Percentiles rank a stretch among this genome's conserved stretches.
phyloP scores from a whole-genome alignment of 2,113 vertebrate genomes.

The Pluvianellus socialis region DNA sequence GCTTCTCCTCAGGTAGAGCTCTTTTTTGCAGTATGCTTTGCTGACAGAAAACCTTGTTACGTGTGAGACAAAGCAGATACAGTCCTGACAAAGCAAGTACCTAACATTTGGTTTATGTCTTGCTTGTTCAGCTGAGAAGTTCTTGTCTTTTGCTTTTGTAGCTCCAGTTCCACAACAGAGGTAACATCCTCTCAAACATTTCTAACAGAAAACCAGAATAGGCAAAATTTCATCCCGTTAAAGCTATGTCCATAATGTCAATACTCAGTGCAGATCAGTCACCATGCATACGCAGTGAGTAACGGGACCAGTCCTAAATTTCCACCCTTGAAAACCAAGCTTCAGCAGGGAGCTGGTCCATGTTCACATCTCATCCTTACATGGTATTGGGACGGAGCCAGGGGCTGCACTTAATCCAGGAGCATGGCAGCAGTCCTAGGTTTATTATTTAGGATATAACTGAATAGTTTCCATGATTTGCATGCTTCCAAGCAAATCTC shows the following conservation, averaged over 20 bases:
- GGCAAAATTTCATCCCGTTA: not conserved
- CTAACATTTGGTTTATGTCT: not conserved
- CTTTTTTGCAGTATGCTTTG: not conserved
- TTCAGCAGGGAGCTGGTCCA: not conserved
- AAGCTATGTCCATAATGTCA: not conserved
- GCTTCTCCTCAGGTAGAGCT: not conserved
- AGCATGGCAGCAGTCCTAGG: not conserved
- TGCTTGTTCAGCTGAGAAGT: not conserved
- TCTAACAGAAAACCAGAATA: not conserved
- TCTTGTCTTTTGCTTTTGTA: not conserved
- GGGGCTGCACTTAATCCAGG: not conserved
- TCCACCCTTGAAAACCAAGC: not conserved
- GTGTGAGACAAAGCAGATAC: not conserved
- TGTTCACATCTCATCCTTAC: slow-evolving; percentile 29
- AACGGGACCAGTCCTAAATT: not conserved
- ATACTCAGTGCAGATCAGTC: not conserved
- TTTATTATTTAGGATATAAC: slow-evolving; percentile 33
- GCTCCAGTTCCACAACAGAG: not conserved
- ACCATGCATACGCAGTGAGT: not conserved
- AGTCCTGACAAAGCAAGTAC: not conserved
- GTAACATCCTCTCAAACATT: not conserved
- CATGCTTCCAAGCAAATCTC: slow-evolving; percentile 30
- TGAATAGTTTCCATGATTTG: slow-evolving; percentile 50
- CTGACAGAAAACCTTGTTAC: not conserved
- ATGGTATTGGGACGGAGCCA: slow-evolving; percentile 26